These are phyloP conservation scores for Megaustenia siamemsis DNA, from an alignment of 2,888 invertebrate genomes.

Conservation along the genomic window DNA sequence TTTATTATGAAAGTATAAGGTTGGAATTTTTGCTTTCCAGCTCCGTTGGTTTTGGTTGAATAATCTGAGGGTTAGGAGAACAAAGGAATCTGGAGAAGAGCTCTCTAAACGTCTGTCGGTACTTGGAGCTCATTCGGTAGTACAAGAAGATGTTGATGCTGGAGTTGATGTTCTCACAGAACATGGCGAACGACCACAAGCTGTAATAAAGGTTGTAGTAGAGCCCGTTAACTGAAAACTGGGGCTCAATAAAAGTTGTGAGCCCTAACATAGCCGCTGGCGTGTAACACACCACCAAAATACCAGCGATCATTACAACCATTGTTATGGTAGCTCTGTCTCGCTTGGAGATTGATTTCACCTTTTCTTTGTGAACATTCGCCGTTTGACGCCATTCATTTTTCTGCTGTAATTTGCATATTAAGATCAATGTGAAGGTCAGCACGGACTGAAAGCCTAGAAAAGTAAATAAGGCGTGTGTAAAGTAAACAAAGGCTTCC, in stretches of 20 bases:
- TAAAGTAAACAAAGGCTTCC: not conserved
- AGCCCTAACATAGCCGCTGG: not conserved
- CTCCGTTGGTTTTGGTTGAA: too few relatives aligned
- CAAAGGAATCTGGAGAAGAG: not conserved
- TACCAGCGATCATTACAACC: not conserved
- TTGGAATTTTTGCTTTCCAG: too few relatives aligned
- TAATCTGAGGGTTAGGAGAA: too few relatives aligned
- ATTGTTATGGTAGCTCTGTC: not conserved
- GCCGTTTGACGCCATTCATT: not conserved
- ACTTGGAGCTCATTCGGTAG: slow-evolving; percentile 53
- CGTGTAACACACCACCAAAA: slow-evolving; percentile 32
- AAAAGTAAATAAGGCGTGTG: not conserved
- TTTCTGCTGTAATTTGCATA: not conserved
- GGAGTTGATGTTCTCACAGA: slow-evolving; percentile 39
- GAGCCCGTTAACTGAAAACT: not conserved
- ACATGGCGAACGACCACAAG: slow-evolving; percentile 35
- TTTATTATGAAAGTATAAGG: too few relatives aligned
- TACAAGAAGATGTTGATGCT: slow-evolving; percentile 50
- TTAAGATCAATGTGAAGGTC: not conserved
- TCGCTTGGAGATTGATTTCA: not conserved
- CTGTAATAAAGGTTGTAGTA: not conserved
- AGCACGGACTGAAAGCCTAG: not conserved
- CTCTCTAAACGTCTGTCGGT: slow-evolving; percentile 14
- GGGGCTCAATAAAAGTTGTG: not conserved
- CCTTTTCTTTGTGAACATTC: not conserved